These are phyloP conservation scores for Drosophila neocordata DNA, from an alignment of 1,140 invertebrate species.

Conservation along the genomic window DNA sequence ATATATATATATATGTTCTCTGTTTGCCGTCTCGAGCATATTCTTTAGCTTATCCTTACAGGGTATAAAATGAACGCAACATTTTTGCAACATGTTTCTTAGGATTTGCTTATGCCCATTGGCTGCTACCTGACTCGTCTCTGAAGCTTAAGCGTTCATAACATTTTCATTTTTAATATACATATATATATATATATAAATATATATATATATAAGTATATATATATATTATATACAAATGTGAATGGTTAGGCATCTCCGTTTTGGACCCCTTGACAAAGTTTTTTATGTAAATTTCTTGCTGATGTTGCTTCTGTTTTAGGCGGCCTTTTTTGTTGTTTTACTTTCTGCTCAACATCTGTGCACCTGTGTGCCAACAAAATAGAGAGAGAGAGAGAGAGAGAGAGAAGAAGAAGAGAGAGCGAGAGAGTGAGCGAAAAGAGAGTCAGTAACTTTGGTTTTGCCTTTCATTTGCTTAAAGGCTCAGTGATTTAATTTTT, in stretches of 20 bases:
- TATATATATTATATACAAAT: conserved; percentile 27
- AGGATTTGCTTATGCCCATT: conserved; percentile 42
- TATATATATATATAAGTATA: conserved; percentile 26
- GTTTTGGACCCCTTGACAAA: conserved; percentile 49
- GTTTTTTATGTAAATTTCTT: conserved; percentile 76
- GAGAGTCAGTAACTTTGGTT: conserved; percentile 26
- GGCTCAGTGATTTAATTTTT: background rate
- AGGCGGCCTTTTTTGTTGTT: conserved; percentile 47
- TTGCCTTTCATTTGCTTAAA: background rate
- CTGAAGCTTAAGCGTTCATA: conserved; percentile 16
- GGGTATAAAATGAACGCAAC: conserved; percentile 15
- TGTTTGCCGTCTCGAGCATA: too few species aligned
- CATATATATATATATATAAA: conserved; percentile 26
- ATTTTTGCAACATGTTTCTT: conserved; percentile 43
- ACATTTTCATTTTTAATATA: conserved; percentile 43
- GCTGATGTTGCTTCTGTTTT: conserved; percentile 40
- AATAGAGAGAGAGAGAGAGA: background rate
- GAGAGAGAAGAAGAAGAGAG: background rate
- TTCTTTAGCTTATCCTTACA: background rate
- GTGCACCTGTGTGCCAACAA: conserved; percentile 57
- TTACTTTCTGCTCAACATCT: conserved; percentile 49
- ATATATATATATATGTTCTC: too few species aligned
- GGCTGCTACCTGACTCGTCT: conserved; percentile 8
- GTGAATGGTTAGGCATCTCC: background rate
- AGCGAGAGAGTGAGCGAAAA: conserved; percentile 3